A percentile compares a stretch with the other conserved stretches of the same genome.
Conservation (phyloP, 1,140 invertebrate genomes). For the Portunus trituberculatus region DNA sequence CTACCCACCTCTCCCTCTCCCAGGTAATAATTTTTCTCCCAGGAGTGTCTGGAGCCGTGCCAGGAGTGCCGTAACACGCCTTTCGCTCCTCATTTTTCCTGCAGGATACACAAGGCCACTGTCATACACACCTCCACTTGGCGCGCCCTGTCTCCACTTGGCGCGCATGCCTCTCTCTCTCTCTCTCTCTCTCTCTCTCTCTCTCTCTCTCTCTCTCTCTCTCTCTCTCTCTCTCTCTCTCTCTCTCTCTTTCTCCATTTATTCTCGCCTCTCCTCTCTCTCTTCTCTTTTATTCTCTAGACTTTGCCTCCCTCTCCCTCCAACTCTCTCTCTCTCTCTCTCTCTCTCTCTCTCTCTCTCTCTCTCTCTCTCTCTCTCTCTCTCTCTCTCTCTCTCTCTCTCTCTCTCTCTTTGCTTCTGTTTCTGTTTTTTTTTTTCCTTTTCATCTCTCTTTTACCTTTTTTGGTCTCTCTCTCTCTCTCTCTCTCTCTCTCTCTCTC, state of each 20-base stretch:
- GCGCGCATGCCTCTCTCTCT: not conserved
- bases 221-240: not conserved
- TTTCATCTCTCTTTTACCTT: too few species aligned
- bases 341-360: too few species aligned
- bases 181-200: conserved; percentile 7
- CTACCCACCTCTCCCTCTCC: too few species aligned
- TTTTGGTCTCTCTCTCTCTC: too few species aligned
- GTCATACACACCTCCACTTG: not conserved
- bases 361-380: not conserved
- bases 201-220: not conserved
- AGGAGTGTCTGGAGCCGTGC: too few species aligned
- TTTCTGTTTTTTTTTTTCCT: too few species aligned
- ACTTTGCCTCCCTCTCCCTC: not conserved
- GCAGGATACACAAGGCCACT: too few species aligned
- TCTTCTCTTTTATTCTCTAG: not conserved
- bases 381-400: not conserved
- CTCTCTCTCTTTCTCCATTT: not conserved
- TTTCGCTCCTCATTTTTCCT: too few species aligned
- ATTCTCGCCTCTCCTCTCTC: not conserved
- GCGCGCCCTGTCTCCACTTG: not conserved
- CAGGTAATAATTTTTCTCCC: too few species aligned
- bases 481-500: not conserved
- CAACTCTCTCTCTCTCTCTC: not conserved
- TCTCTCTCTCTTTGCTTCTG: too few species aligned
- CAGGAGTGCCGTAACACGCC: too few species aligned